Base-by-base conservation (phyloP, 2,888 invertebrate species). In the Parascotia fuliginaria region DNA sequence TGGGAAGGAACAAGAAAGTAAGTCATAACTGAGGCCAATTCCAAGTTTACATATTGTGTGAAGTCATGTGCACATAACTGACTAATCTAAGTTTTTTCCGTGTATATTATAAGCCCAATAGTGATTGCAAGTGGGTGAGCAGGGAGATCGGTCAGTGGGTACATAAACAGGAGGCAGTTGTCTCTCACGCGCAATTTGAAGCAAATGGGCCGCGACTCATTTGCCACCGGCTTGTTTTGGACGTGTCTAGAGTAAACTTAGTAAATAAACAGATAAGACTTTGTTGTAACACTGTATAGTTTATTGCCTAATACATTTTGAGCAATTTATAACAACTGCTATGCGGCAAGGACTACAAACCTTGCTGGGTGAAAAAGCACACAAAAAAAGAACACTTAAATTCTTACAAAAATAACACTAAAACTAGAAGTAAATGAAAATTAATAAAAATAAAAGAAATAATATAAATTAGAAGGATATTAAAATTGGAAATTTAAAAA, bases 141-240 rank as follows among this genome's bases (percentile, higher is more conserved):
- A 36, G 50, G 58, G 54, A 64, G 65, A 56, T 55, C 51, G 56
- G 69, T 70, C 66, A 69, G 57, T 52, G 66, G 58, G 37, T 50
- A 61, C 79, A 71, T 71, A 75, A 79, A 75, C 65, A 66, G 69
- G 60, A 55, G 55, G 39, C 63, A 62, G 73, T 73, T 73, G 77
- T 76, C 77, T 72, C 73, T 48, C 70, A 79, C 85, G 87, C 76
- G 59, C 81, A 78, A 85, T 85, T 87, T 75, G 83, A 69, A 66
- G 65, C 65, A 73, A 85, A 87, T 84, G 84, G 81, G 47, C 70
- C 83, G 73, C 79, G 83, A 64, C 76, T 82, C 84, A 83, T 86
- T 83, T 76, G 65, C 65, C 57, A 61, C 67, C 61, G 60, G 70
- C 73, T 59, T 70, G 72, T 70, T 73, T 69, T 62, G 70, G 70